These are phyloP conservation scores for Sesia apiformis DNA, from an alignment of 2,888 invertebrate genomes.

Conservation along the genomic window DNA sequence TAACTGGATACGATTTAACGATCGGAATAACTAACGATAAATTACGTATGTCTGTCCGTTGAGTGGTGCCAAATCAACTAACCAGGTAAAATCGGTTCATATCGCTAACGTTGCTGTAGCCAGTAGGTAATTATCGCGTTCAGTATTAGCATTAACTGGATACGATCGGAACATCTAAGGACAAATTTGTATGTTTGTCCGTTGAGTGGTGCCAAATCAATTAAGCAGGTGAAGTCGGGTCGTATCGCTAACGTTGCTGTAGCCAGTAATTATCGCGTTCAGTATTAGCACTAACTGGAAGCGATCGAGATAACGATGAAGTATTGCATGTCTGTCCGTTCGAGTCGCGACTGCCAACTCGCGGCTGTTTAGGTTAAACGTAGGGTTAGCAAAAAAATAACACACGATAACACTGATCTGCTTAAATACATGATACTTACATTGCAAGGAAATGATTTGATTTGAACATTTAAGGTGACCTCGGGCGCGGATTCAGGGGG, in stretches of 20 bases:
- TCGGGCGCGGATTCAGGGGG: no score
- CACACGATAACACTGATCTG: background rate
- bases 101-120: background rate
- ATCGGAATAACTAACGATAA: no score
- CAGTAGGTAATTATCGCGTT: slow-evolving; percentile 13
- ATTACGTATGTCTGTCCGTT: no score
- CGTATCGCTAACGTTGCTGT: background rate
- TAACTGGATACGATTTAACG: no score
- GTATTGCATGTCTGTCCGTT: slow-evolving; percentile 14
- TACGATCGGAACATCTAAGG: no score
- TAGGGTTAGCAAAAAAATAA: background rate
- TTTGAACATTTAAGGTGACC: no score
- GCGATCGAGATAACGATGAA: slow-evolving; percentile 25
- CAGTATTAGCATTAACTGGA: no score
- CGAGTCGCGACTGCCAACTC: slow-evolving; percentile 6
- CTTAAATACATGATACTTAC: no score
- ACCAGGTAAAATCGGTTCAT: no score
- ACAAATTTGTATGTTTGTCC: slow-evolving; percentile 2
- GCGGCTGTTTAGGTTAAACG: background rate
- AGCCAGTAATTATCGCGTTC: slow-evolving; percentile 14
- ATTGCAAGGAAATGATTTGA: no score
- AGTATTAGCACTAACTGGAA: slow-evolving; percentile 25
- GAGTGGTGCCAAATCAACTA: no score
- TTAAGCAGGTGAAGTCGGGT: no score
- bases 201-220: background rate